phyloP scores from a whole-genome alignment of 2,113 vertebrate species.

The Calyptomena viridis region DNA sequence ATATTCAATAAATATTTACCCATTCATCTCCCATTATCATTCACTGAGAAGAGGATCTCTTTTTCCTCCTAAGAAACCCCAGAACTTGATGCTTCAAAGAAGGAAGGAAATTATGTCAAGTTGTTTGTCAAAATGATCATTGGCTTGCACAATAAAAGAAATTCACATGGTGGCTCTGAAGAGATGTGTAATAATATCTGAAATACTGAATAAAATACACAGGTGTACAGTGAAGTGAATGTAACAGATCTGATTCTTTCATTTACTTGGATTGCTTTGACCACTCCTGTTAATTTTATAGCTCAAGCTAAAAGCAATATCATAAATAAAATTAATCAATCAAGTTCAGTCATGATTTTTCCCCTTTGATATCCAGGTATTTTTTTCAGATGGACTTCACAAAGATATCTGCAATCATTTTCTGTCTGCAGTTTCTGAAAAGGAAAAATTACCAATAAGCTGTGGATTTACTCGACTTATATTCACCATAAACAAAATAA shows the following conservation, averaged over 20 bases:
- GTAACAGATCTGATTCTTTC: neutral
- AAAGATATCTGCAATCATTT: neutral
- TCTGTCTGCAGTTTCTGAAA: neutral
- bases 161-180: neutral
- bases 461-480: neutral
- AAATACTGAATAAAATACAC: neutral
- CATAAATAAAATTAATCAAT: neutral
- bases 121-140: slow-evolving; percentile 19
- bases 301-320: neutral
- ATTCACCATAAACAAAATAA: neutral
- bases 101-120: neutral
- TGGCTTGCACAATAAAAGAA: neutral
- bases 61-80: neutral
- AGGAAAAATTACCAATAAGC: neutral
- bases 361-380: neutral
- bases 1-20: neutral
- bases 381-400: neutral
- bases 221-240: rapidly evolving
- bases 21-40: neutral
- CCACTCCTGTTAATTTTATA: neutral
- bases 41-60: neutral
- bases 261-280: neutral
- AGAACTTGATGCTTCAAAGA: neutral
- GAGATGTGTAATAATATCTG: neutral
- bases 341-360: neutral